Evolutionary conservation across 1,140 invertebrate species (phyloP).

Genomic region (Eufriesea mexicana): DNA sequence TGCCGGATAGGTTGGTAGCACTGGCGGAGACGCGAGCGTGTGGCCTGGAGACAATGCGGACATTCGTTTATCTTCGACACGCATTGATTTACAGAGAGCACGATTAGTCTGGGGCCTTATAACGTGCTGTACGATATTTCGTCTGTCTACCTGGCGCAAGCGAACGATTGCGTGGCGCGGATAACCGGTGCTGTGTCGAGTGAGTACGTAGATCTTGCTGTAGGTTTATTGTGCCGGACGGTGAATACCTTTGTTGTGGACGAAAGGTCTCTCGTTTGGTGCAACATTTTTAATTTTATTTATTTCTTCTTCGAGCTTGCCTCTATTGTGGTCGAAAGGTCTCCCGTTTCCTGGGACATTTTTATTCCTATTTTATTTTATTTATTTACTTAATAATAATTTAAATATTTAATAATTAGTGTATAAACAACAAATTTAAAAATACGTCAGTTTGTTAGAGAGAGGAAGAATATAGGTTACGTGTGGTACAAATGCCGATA

Average conservation of each 20-base stretch:
- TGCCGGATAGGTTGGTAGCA: slow-evolving; percentile 16
- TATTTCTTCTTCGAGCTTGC: too few relatives aligned
- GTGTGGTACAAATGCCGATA: too few relatives aligned
- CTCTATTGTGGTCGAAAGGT: too few relatives aligned
- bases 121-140: slow-evolving; percentile 48
- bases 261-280: neutral
- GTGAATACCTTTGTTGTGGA: neutral
- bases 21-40: slow-evolving; percentile 38
- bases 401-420: too few relatives aligned
- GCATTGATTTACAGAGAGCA: slow-evolving; percentile 59
- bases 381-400: too few relatives aligned
- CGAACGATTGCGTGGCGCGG: slow-evolving; percentile 17
- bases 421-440: too few relatives aligned
- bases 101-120: slow-evolving; percentile 52
- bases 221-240: neutral
- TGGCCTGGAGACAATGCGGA: slow-evolving; percentile 58
- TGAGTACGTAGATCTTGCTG: neutral
- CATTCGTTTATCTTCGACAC: slow-evolving; percentile 64
- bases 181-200: neutral
- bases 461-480: too few relatives aligned
- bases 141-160: slow-evolving; percentile 17
- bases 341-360: too few relatives aligned
- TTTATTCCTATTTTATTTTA: too few relatives aligned
- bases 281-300: too few relatives aligned
- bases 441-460: too few relatives aligned